Percentiles rank a stretch among this genome's conserved stretches.
Conservation (phyloP, 2,113 vertebrate species). For the Crotalus helleri region DNA sequence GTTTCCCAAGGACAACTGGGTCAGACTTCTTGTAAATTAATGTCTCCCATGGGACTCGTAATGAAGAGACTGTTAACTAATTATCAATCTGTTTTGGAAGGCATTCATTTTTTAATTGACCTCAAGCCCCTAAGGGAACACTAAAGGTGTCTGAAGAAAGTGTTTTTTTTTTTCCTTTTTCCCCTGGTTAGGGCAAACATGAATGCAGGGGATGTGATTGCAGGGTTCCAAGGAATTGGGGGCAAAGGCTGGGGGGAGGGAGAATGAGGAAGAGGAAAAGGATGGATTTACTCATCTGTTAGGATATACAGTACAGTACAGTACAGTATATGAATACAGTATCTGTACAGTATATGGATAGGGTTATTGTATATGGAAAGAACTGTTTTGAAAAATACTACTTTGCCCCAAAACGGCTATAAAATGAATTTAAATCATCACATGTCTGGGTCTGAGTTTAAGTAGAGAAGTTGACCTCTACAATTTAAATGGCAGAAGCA, state of each 20-base stretch:
- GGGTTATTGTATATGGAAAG: conserved; percentile 15
- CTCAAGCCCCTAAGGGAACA: conserved; percentile 52
- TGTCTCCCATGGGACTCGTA: conserved; percentile 51
- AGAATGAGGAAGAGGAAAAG: neutral
- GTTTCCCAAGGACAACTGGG: conserved; percentile 64
- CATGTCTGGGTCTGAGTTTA: conserved; percentile 43
- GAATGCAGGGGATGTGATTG: neutral
- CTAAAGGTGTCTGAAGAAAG: conserved; percentile 35
- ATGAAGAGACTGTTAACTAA: conserved; percentile 64
- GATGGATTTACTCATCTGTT: neutral
- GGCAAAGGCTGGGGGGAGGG: neutral
- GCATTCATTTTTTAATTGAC: conserved; percentile 57
- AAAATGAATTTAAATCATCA: conserved; percentile 54
- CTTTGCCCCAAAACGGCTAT: conserved; percentile 30
- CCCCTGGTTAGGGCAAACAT: conserved; percentile 21
- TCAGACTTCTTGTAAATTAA: conserved; percentile 53
- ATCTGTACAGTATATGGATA: neutral
- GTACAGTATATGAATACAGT: neutral
- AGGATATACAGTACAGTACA: too few species aligned
- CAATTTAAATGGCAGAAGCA: conserved; percentile 48
- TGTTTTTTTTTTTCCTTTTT: neutral
- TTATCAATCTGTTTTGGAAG: conserved; percentile 60
- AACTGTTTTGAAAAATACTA: conserved; percentile 40
- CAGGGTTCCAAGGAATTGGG: neutral
- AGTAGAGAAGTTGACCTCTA: conserved; percentile 48